Conservation (phyloP, 2,113 vertebrate species). For the Psittacara wagleri region DNA sequence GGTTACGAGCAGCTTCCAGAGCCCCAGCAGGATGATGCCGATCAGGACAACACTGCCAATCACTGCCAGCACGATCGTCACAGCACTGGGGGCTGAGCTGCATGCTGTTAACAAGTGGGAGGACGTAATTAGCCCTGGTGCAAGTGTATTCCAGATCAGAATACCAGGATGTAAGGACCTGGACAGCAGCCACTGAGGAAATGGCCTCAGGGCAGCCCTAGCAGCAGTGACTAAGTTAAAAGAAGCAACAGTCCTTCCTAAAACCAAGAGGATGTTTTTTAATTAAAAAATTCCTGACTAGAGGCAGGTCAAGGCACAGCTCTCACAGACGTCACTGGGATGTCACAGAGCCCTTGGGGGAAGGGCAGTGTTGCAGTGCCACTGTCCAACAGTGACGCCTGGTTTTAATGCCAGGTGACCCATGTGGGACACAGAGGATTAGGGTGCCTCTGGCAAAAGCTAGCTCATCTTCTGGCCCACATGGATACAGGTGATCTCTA, state of each 20-base stretch:
- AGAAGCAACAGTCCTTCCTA: neutral
- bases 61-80: slow-evolving; percentile 86
- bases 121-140: neutral
- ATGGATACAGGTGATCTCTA: neutral
- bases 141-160: neutral
- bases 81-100: slow-evolving; percentile 76
- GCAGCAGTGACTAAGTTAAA: neutral
- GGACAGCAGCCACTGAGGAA: neutral
- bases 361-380: neutral
- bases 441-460: neutral
- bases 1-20: slow-evolving; percentile 95
- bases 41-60: slow-evolving; percentile 90
- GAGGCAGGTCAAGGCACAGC: neutral
- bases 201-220: neutral
- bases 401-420: neutral
- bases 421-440: neutral
- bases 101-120: slow-evolving; percentile 78
- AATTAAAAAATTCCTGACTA: neutral
- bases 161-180: fast-evolving
- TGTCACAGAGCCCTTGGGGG: fast-evolving
- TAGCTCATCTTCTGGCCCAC: neutral
- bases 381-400: fast-evolving
- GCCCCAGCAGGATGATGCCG: slow-evolving; percentile 84
- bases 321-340: neutral
- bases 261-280: neutral